Evolutionary conservation across 2,113 vertebrate species (phyloP).

Genomic region (Chrysemys picta): DNA sequence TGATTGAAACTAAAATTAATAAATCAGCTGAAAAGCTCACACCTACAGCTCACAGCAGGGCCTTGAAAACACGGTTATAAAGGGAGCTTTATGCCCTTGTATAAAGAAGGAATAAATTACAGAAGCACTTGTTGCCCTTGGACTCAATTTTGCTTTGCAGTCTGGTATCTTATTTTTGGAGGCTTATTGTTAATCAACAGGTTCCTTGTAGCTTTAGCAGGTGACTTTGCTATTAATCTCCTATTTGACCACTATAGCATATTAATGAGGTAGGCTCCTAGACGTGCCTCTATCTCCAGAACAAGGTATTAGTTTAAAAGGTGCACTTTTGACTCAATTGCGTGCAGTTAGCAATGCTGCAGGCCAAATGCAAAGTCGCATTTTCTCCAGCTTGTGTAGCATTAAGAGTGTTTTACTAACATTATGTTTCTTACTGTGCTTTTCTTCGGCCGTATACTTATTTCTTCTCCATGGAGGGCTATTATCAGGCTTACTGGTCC

Average conservation of each 20-base stretch:
- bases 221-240: slow-evolving; percentile 88
- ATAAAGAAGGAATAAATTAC: slow-evolving; percentile 88
- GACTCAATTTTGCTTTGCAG: slow-evolving; percentile 85
- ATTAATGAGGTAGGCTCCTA: slow-evolving; percentile 81
- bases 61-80: slow-evolving; percentile 86
- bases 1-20: slow-evolving; percentile 92
- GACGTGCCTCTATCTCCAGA: slow-evolving; percentile 73
- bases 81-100: slow-evolving; percentile 86
- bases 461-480: slow-evolving; percentile 78
- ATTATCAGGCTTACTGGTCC: slow-evolving; percentile 79
- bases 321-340: slow-evolving; percentile 80
- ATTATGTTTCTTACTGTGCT: slow-evolving; percentile 81
- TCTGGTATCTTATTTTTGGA: slow-evolving; percentile 86
- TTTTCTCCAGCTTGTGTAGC: slow-evolving; percentile 78
- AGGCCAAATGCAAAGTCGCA: slow-evolving; percentile 81
- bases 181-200: slow-evolving; percentile 87
- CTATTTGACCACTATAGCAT: slow-evolving; percentile 82
- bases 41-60: slow-evolving; percentile 88
- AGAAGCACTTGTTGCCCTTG: slow-evolving; percentile 87
- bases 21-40: slow-evolving; percentile 87
- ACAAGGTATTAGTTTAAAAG: slow-evolving; percentile 81
- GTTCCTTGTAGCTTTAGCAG: slow-evolving; percentile 85
- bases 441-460: slow-evolving; percentile 81
- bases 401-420: slow-evolving; percentile 83
- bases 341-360: slow-evolving; percentile 77